phyloP scores from a whole-genome alignment of 2,888 invertebrate species.

The Amblyjoppa fuscipennis region DNA sequence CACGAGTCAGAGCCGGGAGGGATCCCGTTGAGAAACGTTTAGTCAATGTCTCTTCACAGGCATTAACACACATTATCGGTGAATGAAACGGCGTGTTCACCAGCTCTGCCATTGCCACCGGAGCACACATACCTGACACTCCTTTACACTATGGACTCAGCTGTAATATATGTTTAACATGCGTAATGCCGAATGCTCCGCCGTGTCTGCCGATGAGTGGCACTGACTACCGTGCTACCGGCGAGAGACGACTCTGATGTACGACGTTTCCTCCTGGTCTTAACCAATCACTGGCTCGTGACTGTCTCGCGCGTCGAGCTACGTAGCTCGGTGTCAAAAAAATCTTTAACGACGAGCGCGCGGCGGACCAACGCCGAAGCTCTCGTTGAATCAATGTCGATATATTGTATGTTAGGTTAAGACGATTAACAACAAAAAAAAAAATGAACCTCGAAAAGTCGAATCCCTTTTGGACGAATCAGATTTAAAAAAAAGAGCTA shows the following conservation, averaged over 20 bases:
- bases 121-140: slow-evolving; percentile 1
- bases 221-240: slow-evolving; percentile 42
- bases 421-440: neutral
- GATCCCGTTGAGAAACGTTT: slow-evolving; percentile 40
- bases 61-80: slow-evolving; percentile 60
- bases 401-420: neutral
- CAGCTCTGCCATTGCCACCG: slow-evolving; percentile 34
- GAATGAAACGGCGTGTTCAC: slow-evolving; percentile 43
- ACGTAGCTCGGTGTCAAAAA: neutral
- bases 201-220: slow-evolving; percentile 41
- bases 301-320: neutral
- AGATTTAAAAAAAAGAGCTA: neutral
- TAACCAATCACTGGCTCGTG: slow-evolving; percentile 38
- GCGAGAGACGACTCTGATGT: slow-evolving; percentile 1
- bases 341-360: neutral
- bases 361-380: neutral
- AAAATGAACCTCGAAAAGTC: neutral
- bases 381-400: neutral
- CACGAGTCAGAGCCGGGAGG: slow-evolving; percentile 17
- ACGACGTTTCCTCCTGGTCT: slow-evolving; percentile 23
- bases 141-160: slow-evolving; percentile 48
- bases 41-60: slow-evolving; percentile 63
- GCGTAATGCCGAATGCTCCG: slow-evolving; percentile 9
- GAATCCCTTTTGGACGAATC: neutral
- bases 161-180: slow-evolving; percentile 49